A percentile compares a stretch with the other conserved stretches of the same genome.
Conservation (phyloP, 2,888 invertebrate genomes). For the Dicyrtoma fusca region DNA sequence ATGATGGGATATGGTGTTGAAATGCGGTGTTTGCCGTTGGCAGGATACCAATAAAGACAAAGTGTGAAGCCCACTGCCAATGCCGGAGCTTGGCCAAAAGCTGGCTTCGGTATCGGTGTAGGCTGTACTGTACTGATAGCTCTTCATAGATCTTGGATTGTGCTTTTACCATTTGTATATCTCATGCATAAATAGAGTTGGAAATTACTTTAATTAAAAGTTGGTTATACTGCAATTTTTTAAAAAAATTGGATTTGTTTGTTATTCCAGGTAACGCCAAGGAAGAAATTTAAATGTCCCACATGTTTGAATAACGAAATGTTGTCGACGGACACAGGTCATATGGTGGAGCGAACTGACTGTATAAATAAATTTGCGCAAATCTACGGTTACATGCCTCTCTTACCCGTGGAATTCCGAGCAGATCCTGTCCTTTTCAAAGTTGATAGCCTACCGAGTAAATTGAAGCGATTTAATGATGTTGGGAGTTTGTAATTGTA, state of each 20-base stretch:
- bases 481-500: constrained; percentile 77
- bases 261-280: constrained; percentile 75
- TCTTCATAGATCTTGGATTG: too few relatives aligned
- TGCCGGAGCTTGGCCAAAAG: too few relatives aligned
- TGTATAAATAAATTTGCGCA: constrained; percentile 81
- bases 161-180: too few relatives aligned
- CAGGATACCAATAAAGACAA: too few relatives aligned
- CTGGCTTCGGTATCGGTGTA: too few relatives aligned
- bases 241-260: too few relatives aligned
- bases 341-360: constrained; percentile 79
- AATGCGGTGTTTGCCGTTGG: too few relatives aligned
- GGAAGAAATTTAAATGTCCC: constrained; percentile 96
- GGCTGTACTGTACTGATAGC: too few relatives aligned
- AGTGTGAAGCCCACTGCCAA: not conserved
- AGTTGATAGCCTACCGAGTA: constrained; percentile 76
- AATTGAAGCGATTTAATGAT: constrained; percentile 83
- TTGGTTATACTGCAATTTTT: too few relatives aligned
- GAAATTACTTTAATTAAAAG: too few relatives aligned
- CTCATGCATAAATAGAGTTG: too few relatives aligned
- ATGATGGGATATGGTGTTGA: too few relatives aligned
- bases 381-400: constrained; percentile 84
- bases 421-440: constrained; percentile 93
- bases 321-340: constrained; percentile 87
- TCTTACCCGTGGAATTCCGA: constrained; percentile 85
- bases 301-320: constrained; percentile 92